A percentile compares a stretch with the other conserved stretches of the same genome.
Evolutionary conservation across 2,888 invertebrate genomes (phyloP).

Genomic region (Nemurella pictetii): DNA sequence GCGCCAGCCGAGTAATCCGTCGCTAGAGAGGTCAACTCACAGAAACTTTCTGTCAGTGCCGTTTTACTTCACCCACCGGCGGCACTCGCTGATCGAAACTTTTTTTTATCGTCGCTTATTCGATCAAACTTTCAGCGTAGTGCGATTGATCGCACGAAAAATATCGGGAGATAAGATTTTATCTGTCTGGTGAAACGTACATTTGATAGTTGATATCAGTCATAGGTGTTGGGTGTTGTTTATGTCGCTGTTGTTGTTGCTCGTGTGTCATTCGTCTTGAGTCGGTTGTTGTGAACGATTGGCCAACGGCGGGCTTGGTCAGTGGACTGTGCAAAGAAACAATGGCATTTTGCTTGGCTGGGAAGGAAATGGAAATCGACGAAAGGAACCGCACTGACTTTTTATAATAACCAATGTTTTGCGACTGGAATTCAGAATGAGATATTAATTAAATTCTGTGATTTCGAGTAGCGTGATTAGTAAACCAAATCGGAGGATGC

Average conservation of each 20-base stretch:
- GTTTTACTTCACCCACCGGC: not conserved
- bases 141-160: not conserved
- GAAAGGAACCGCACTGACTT: not conserved
- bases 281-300: not conserved
- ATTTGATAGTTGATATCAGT: not conserved
- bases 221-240: not conserved
- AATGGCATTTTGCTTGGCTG: not conserved
- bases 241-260: not conserved
- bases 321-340: not conserved
- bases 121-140: not conserved
- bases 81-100: not conserved
- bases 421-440: not conserved
- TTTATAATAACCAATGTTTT: not conserved
- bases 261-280: not conserved
- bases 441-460: not conserved
- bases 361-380: not conserved
- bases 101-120: not conserved
- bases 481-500: not conserved
- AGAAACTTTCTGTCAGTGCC: constrained; percentile 4
- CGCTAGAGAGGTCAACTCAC: not conserved
- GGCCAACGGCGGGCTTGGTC: not conserved
- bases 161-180: not conserved
- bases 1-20: constrained; percentile 14
- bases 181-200: not conserved
- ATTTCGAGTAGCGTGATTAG: not conserved